Evolutionary conservation across 2,888 invertebrate genomes (phyloP).

Genomic region (Diachrysia chrysitis): DNA sequence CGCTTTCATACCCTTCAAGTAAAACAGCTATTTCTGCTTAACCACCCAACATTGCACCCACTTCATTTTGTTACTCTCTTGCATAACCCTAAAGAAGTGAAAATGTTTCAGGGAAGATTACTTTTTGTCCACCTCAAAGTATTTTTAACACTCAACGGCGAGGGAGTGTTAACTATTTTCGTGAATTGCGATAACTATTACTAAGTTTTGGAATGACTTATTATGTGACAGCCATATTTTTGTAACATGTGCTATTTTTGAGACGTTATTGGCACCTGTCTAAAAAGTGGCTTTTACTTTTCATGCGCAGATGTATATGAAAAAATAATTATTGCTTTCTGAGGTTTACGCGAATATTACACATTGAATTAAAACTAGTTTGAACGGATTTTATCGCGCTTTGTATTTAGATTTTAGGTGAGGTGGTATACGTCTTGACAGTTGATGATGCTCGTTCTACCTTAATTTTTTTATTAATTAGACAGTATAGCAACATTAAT

Average conservation of each 20-base stretch:
- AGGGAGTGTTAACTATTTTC: slow-evolving; percentile 58
- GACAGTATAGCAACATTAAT: too few species aligned
- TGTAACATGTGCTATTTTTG: slow-evolving; percentile 40
- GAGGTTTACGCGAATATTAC: too few species aligned
- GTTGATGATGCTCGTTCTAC: too few species aligned
- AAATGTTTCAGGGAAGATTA: slow-evolving; percentile 38
- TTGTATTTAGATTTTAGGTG: too few species aligned
- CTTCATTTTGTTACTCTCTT: slow-evolving; percentile 51
- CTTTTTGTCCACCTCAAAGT: slow-evolving; percentile 48
- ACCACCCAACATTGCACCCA: slow-evolving; percentile 48
- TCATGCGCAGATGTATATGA: slow-evolving; percentile 15
- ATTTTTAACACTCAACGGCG: slow-evolving; percentile 50
- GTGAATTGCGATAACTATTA: slow-evolving; percentile 49
- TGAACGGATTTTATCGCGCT: too few species aligned
- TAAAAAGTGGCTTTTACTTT: slow-evolving; percentile 22
- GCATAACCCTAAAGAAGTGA: slow-evolving; percentile 43
- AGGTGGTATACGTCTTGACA: too few species aligned
- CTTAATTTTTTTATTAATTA: too few species aligned
- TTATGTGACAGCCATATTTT: slow-evolving; percentile 49
- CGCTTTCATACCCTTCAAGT: slow-evolving; percentile 43
- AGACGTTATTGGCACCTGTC: slow-evolving; percentile 28
- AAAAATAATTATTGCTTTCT: too few species aligned
- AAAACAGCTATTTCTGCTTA: slow-evolving; percentile 36
- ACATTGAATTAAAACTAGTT: too few species aligned
- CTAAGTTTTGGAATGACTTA: slow-evolving; percentile 52